A percentile compares a stretch with the other conserved stretches of the same genome.
Conservation (phyloP, 2,888 invertebrate genomes). For the Diogma glabrata region DNA sequence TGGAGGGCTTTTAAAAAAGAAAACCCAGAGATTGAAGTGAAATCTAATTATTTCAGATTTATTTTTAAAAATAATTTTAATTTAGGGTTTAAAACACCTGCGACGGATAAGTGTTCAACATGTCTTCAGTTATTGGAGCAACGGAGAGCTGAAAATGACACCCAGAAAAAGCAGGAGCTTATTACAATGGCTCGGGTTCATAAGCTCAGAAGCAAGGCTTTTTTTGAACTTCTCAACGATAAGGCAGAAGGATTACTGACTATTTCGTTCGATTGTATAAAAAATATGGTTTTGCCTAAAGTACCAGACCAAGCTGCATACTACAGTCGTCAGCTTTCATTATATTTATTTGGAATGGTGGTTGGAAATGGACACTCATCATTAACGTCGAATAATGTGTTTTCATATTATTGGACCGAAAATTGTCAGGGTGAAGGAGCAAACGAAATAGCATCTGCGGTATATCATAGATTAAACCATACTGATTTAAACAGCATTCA, state of each 20-base stretch:
- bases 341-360: constrained; percentile 24
- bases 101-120: constrained; percentile 17
- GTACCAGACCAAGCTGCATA: constrained; percentile 25
- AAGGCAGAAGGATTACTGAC: constrained; percentile 16
- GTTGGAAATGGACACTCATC: constrained; percentile 17
- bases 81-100: constrained; percentile 19
- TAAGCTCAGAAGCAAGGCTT: constrained; percentile 20
- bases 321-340: constrained; percentile 23
- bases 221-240: constrained; percentile 19
- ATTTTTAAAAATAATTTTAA: constrained; percentile 19
- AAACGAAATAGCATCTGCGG: constrained; percentile 25
- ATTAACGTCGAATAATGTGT: constrained; percentile 20
- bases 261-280: constrained; percentile 26
- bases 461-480: constrained; percentile 23
- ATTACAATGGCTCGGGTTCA: constrained; percentile 16
- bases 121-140: constrained; percentile 13
- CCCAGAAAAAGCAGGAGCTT: constrained; percentile 9
- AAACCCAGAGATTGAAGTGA: constrained; percentile 10
- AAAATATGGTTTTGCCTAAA: constrained; percentile 24
- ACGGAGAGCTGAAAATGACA: constrained; percentile 10
- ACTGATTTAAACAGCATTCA: constrained; percentile 16
- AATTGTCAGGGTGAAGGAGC: constrained; percentile 23
- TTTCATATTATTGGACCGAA: constrained; percentile 25
- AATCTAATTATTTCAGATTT: constrained; percentile 16
- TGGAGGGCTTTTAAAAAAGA: constrained; percentile 10